Evolutionary conservation across 2,888 invertebrate species (phyloP).

Genomic region (Heteromyza rotundicornis): DNA sequence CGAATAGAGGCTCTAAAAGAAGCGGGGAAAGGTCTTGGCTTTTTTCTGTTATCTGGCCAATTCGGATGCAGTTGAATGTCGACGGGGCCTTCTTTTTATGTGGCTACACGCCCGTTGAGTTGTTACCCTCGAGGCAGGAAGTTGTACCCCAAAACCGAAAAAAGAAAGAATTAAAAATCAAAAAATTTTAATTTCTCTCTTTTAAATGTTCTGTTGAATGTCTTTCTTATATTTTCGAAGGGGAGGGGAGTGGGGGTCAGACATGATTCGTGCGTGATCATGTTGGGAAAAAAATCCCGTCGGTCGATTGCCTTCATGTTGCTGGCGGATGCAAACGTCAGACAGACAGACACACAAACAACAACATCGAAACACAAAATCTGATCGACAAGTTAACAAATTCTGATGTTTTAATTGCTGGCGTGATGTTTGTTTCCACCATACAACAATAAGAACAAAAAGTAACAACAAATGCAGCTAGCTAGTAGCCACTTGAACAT

Average conservation of each 20-base stretch:
- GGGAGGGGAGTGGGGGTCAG: too few relatives aligned
- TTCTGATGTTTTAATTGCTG: constrained; percentile 1
- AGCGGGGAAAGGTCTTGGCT: too few relatives aligned
- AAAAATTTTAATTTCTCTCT: not conserved
- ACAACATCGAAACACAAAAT: not conserved
- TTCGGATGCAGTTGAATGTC: too few relatives aligned
- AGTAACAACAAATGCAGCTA: too few relatives aligned
- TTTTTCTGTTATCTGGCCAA: too few relatives aligned
- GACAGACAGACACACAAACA: too few relatives aligned
- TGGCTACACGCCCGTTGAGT: not conserved
- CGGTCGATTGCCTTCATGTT: too few relatives aligned
- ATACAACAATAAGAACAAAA: too few relatives aligned
- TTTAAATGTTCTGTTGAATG: not conserved
- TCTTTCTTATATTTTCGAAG: not conserved
- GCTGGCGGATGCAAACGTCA: too few relatives aligned
- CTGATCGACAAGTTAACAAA: not conserved
- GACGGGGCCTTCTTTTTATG: not conserved
- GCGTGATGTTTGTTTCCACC: not conserved
- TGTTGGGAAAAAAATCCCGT: too few relatives aligned
- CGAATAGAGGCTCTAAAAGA: not conserved
- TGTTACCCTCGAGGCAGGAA: not conserved
- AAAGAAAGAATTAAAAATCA: not conserved
- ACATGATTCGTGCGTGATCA: too few relatives aligned
- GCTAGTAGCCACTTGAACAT: too few relatives aligned
- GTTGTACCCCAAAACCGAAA: not conserved